These are phyloP conservation scores for Scolopax bukidnonensis DNA, from an alignment of 2,797 vertebrate species.

Conservation along the genomic window DNA sequence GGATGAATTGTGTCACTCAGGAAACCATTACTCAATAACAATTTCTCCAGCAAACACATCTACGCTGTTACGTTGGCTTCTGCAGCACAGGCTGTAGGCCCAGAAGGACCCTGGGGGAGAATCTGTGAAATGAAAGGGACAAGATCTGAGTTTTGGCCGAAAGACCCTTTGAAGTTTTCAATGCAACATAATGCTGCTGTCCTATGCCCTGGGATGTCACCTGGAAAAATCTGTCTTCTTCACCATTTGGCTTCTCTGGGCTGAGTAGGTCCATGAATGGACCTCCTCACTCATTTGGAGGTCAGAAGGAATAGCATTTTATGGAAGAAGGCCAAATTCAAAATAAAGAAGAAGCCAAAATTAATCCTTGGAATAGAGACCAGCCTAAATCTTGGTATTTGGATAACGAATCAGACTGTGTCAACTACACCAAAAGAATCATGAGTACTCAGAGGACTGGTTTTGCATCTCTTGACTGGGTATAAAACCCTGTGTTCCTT, in stretches of 20 bases:
- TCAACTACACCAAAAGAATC: neutral
- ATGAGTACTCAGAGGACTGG: neutral
- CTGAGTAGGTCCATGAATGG: neutral
- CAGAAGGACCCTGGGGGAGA: neutral
- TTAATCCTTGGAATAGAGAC: neutral
- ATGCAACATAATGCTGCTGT: neutral
- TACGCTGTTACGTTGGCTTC: neutral
- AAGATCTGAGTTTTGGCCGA: neutral
- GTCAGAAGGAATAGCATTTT: neutral
- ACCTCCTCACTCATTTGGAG: neutral
- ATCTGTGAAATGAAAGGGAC: neutral
- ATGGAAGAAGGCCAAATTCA: neutral
- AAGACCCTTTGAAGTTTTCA: neutral
- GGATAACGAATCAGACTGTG: neutral
- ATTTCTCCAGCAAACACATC: neutral
- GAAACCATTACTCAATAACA: neutral
- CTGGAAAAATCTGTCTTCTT: neutral
- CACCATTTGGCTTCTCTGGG: neutral
- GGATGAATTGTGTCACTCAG: neutral
- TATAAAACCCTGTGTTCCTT: constrained; percentile 46
- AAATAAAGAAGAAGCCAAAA: neutral
- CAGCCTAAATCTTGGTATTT: neutral
- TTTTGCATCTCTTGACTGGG: constrained; percentile 28
- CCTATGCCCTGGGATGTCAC: neutral
- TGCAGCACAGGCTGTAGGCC: neutral